Conservation (phyloP, 2,888 invertebrate species). For the Drosophila fulvimacula region DNA sequence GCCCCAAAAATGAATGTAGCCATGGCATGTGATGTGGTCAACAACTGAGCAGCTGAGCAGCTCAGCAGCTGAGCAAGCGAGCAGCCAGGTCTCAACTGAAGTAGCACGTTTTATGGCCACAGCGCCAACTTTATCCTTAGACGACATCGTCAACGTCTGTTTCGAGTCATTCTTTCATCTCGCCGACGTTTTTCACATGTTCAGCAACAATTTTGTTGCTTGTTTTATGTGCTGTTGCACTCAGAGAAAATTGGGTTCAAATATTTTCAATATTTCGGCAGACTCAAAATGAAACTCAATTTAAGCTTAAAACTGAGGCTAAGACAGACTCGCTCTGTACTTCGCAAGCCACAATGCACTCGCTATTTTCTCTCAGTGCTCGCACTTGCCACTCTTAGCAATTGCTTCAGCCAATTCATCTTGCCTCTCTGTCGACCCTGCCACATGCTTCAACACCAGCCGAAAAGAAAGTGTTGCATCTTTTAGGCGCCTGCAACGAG, state of each 20-base stretch:
- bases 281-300: neutral
- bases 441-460: conserved; percentile 57
- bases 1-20: conserved; percentile 55
- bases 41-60: conserved; percentile 10
- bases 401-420: conserved; percentile 8
- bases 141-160: conserved; percentile 60
- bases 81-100: conserved; percentile 10
- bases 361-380: conserved; percentile 3
- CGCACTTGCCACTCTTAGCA: conserved; percentile 42
- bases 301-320: neutral
- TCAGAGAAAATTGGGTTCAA: neutral
- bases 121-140: conserved; percentile 69
- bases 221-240: conserved; percentile 62
- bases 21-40: conserved; percentile 53
- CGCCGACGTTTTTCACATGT: conserved; percentile 60
- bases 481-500: conserved; percentile 48
- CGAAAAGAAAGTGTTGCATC: conserved; percentile 59
- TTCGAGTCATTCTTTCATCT: conserved; percentile 49
- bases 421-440: conserved; percentile 5
- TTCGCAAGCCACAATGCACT: neutral
- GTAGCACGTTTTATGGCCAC: conserved; percentile 71
- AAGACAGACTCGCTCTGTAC: neutral
- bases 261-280: neutral
- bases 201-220: conserved; percentile 64
- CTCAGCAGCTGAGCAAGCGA: conserved; percentile 8